A percentile compares a stretch with the other conserved stretches of the same genome.
Conservation (phyloP, 2,888 invertebrate species). For the Clostera curtula region DNA sequence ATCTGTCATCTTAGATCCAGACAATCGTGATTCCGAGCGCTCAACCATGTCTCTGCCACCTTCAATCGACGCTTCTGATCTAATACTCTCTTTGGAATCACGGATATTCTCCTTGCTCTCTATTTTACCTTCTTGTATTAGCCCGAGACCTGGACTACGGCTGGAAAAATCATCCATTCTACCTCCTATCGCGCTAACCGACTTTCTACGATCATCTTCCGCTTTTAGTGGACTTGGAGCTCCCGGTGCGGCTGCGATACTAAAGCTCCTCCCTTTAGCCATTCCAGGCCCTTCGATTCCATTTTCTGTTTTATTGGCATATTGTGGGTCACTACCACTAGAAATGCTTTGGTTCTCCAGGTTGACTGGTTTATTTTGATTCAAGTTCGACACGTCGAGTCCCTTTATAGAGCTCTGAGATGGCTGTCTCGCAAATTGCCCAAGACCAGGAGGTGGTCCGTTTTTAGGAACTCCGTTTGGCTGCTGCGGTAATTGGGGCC, state of each 20-base stretch:
- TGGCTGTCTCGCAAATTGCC: conserved; percentile 54
- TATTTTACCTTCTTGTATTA: conserved; percentile 63
- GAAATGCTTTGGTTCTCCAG: conserved; percentile 57
- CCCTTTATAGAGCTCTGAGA: conserved; percentile 56
- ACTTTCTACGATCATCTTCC: conserved; percentile 70
- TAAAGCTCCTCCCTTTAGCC: conserved; percentile 70
- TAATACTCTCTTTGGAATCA: conserved; percentile 58
- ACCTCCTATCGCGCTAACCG: conserved; percentile 64
- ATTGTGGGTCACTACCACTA: conserved; percentile 47
- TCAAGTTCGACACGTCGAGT: conserved; percentile 42
- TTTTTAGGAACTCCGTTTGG: conserved; percentile 45
- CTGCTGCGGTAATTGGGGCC: conserved; percentile 36
- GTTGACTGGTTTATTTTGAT: conserved; percentile 57
- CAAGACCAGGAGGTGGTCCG: conserved; percentile 28
- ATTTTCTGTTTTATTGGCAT: conserved; percentile 49
- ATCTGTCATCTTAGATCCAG: conserved; percentile 66
- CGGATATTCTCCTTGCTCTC: conserved; percentile 60
- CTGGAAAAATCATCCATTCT: conserved; percentile 50
- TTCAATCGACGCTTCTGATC: conserved; percentile 49
- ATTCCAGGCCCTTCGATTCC: conserved; percentile 54
- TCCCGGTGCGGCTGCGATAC: conserved; percentile 67
- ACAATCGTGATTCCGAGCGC: conserved; percentile 62
- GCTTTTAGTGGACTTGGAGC: conserved; percentile 57
- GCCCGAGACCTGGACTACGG: conserved; percentile 55
- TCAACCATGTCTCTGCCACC: conserved; percentile 41